These are phyloP conservation scores for Microchrysa polita DNA, from an alignment of 2,888 invertebrate genomes.

Conservation along the genomic window DNA sequence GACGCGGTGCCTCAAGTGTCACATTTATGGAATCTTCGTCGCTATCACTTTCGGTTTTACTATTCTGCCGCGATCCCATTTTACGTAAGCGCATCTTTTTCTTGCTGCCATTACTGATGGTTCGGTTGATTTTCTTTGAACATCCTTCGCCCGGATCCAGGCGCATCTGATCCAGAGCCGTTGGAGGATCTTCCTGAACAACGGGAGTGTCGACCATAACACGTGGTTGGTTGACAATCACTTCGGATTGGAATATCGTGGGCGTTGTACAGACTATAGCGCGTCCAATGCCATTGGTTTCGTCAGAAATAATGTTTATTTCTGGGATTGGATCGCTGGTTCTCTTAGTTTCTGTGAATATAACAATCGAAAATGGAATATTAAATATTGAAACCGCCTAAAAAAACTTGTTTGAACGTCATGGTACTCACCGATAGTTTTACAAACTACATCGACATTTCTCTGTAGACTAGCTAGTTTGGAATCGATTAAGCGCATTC, in stretches of 20 bases:
- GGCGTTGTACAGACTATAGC: constrained; percentile 50
- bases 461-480: constrained; percentile 59
- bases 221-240: constrained; percentile 47
- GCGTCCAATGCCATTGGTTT: constrained; percentile 52
- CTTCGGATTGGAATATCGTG: constrained; percentile 48
- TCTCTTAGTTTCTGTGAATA: constrained; percentile 55
- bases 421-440: constrained; percentile 59
- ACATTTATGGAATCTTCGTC: constrained; percentile 59
- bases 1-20: constrained; percentile 60
- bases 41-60: constrained; percentile 64
- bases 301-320: constrained; percentile 61
- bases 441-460: constrained; percentile 57
- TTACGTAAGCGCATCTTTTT: constrained; percentile 62
- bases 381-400: too few relatives aligned
- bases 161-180: constrained; percentile 17
- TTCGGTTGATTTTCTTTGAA: constrained; percentile 50
- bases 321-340: constrained; percentile 58
- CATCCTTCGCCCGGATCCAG: constrained; percentile 35
- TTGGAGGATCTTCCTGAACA: background rate
- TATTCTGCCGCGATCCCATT: constrained; percentile 63
- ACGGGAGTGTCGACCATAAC: constrained; percentile 7
- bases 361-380: background rate
- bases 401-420: too few relatives aligned
- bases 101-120: constrained; percentile 53
- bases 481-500: constrained; percentile 57